Conservation (phyloP, 2,888 invertebrate genomes). For the Abrostola triplasia region DNA sequence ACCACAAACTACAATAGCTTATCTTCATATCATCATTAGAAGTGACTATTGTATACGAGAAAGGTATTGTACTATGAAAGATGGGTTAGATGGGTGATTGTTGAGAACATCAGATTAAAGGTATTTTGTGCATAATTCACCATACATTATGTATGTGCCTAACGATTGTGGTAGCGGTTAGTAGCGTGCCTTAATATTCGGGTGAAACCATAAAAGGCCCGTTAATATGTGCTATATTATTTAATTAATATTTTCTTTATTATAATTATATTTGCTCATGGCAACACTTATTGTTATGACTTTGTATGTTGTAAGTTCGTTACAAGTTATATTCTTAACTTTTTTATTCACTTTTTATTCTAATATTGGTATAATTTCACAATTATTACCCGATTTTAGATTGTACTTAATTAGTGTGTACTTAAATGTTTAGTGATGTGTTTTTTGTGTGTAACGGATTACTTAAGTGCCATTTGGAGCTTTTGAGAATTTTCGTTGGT, state of each 20-base stretch:
- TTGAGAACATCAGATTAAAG: too few relatives aligned
- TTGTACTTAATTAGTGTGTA: constrained; percentile 42
- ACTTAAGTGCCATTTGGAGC: constrained; percentile 36
- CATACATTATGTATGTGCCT: neutral
- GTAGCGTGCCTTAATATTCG: neutral
- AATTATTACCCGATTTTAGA: constrained; percentile 25
- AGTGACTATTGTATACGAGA: too few relatives aligned
- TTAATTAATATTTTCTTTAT: neutral
- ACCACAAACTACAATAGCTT: too few relatives aligned
- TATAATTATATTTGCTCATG: neutral
- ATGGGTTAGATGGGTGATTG: too few relatives aligned
- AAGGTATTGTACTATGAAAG: too few relatives aligned
- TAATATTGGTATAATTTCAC: neutral
- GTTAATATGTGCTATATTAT: constrained; percentile 22
- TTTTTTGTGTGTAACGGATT: constrained; percentile 6
- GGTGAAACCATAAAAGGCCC: constrained; percentile 7
- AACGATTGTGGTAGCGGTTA: neutral
- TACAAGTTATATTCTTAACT: neutral
- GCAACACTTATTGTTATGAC: too few relatives aligned
- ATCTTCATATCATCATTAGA: too few relatives aligned
- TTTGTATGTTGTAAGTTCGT: too few relatives aligned
- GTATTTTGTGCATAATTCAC: too few relatives aligned
- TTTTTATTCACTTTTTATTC: constrained; percentile 1
- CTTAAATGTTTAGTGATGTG: constrained; percentile 10
- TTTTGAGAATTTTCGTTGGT: constrained; percentile 31